Evolutionary conservation across 2,888 invertebrate species (phyloP).

Genomic region (Nemotelus pantherinus): DNA sequence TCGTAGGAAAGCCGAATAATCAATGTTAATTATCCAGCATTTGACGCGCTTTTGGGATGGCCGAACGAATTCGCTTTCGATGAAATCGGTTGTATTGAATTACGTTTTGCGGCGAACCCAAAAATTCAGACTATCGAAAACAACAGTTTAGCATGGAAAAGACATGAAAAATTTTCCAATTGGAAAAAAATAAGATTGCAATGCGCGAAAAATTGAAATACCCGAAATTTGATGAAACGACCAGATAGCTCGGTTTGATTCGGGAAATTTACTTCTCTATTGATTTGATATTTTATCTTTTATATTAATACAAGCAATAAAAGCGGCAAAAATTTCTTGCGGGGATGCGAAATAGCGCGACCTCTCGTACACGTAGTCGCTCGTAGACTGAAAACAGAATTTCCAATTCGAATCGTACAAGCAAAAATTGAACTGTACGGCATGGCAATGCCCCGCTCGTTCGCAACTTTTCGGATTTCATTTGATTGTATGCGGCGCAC

Average conservation of each 20-base stretch:
- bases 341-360: slow-evolving; percentile 59
- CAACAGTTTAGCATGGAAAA: no score
- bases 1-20: no score
- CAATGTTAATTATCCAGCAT: no score
- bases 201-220: slow-evolving; percentile 20
- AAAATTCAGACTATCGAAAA: no score
- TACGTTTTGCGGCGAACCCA: no score
- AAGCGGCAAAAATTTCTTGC: slow-evolving; percentile 56
- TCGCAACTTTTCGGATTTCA: neutral
- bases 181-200: slow-evolving; percentile 24
- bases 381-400: slow-evolving; percentile 62
- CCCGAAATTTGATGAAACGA: slow-evolving; percentile 24
- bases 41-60: no score
- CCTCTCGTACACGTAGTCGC: slow-evolving; percentile 65
- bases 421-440: slow-evolving; percentile 12
- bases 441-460: neutral
- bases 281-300: slow-evolving; percentile 27
- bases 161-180: neutral
- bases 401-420: slow-evolving; percentile 26
- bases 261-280: slow-evolving; percentile 17
- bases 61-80: no score
- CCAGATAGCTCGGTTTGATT: slow-evolving; percentile 2
- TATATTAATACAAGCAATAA: slow-evolving; percentile 53
- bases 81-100: no score
- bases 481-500: neutral